phyloP scores from a whole-genome alignment of 1,140 invertebrate genomes.

The Pseudobourletiella spinata region DNA sequence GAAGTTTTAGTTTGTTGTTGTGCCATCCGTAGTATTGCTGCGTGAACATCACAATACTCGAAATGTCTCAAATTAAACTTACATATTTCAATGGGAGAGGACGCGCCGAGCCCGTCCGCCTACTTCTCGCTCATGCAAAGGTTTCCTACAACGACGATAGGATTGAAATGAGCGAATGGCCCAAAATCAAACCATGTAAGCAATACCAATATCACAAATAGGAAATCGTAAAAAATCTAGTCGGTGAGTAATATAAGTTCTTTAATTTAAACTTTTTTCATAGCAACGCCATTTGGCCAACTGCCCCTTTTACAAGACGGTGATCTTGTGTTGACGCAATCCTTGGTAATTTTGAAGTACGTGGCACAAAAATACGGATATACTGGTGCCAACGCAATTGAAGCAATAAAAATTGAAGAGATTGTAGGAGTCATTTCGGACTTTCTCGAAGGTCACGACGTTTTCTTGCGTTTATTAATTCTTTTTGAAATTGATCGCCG shows the following conservation, averaged over 20 bases:
- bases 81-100: slow-evolving; percentile 60
- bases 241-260: too few species aligned
- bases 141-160: slow-evolving; percentile 57
- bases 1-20: too few species aligned
- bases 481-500: background rate
- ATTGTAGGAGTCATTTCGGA: background rate
- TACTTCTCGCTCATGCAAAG: slow-evolving; percentile 53
- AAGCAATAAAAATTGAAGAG: background rate
- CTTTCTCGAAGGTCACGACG: background rate
- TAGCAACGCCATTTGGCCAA: slow-evolving; percentile 54
- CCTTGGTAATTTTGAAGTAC: slow-evolving; percentile 54
- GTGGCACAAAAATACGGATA: slow-evolving; percentile 43
- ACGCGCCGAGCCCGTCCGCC: slow-evolving; percentile 56
- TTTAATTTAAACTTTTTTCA: too few species aligned
- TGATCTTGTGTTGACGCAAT: slow-evolving; percentile 53
- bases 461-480: background rate
- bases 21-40: too few species aligned
- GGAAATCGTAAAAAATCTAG: too few species aligned
- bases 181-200: slow-evolving; percentile 43
- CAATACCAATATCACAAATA: too few species aligned
- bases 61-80: slow-evolving; percentile 40
- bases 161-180: slow-evolving; percentile 45
- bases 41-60: background rate
- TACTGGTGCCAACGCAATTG: background rate
- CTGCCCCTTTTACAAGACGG: slow-evolving; percentile 58